A percentile compares a stretch with the other conserved stretches of the same genome.
Evolutionary conservation across 1,140 invertebrate genomes (phyloP).

Genomic region (Trissolcus basalis): DNA sequence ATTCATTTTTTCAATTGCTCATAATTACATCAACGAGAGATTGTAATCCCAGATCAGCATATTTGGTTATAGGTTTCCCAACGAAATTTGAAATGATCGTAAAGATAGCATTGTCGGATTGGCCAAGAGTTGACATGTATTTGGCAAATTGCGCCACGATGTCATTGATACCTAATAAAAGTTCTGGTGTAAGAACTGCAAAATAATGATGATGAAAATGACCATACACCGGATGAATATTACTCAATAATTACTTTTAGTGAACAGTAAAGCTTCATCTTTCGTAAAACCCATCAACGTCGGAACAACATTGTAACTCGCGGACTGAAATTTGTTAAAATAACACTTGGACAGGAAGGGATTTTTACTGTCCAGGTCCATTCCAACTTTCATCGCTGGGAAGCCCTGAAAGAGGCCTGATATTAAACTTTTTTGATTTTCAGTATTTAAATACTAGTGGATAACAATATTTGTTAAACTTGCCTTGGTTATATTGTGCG

Average conservation of each 20-base stretch:
- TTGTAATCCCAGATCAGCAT: not conserved
- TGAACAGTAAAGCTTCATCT: constrained; percentile 15
- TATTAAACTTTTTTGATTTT: not conserved
- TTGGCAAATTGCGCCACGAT: no score
- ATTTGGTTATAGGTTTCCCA: not conserved
- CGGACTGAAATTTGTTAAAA: not conserved
- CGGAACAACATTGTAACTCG: constrained; percentile 13
- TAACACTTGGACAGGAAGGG: constrained; percentile 6
- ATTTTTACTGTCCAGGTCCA: constrained; percentile 11
- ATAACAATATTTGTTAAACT: not conserved
- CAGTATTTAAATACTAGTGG: not conserved
- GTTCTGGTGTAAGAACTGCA: no score
- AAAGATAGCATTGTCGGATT: not conserved
- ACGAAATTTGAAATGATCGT: not conserved
- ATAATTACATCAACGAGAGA: not conserved
- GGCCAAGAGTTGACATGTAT: not conserved
- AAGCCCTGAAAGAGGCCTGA: constrained; percentile 1
- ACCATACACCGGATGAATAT: not conserved
- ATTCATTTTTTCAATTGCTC: no score
- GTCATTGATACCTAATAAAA: no score
- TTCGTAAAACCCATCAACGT: constrained; percentile 23
- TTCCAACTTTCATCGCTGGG: constrained; percentile 2
- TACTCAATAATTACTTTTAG: constrained; percentile 7
- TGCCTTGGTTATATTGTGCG: constrained; percentile 2
- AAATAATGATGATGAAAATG: no score